phyloP scores from a whole-genome alignment of 2,888 invertebrate species.

The Dichetophora obliterata region DNA sequence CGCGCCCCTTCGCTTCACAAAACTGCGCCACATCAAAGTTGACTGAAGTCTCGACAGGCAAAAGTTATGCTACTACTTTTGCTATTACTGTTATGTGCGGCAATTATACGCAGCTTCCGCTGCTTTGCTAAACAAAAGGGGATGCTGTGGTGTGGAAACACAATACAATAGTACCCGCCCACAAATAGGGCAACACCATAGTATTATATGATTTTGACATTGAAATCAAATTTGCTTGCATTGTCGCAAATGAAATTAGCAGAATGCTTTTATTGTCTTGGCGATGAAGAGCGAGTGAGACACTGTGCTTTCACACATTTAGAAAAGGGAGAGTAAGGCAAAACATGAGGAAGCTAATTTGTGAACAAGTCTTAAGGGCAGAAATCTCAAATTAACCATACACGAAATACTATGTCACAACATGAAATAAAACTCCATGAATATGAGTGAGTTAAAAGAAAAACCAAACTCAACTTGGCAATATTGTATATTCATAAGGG shows the following conservation, averaged over 20 bases:
- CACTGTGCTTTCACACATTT: too few relatives aligned
- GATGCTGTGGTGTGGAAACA: constrained; percentile 22
- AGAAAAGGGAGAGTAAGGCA: not conserved
- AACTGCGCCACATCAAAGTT: constrained; percentile 30
- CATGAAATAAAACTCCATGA: not conserved
- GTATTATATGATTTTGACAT: constrained; percentile 10
- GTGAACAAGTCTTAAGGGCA: too few relatives aligned
- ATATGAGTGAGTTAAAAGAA: not conserved
- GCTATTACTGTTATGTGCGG: constrained; percentile 32
- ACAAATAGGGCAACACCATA: not conserved
- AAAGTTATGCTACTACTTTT: not conserved
- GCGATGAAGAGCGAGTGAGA: not conserved
- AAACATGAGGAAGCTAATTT: constrained; percentile 11
- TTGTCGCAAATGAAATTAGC: constrained; percentile 24
- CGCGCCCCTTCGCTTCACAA: not conserved
- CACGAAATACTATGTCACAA: not conserved
- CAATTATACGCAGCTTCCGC: constrained; percentile 42
- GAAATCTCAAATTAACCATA: too few relatives aligned
- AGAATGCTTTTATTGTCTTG: constrained; percentile 28
- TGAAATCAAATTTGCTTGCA: constrained; percentile 7
- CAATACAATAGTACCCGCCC: constrained; percentile 4
- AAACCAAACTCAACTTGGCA: not conserved
- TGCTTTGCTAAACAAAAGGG: constrained; percentile 21
- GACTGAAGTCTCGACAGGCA: constrained; percentile 16
- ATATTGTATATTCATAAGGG: not conserved